Evolutionary conservation across 2,797 vertebrate species (phyloP).

Genomic region (Meda fulgida): DNA sequence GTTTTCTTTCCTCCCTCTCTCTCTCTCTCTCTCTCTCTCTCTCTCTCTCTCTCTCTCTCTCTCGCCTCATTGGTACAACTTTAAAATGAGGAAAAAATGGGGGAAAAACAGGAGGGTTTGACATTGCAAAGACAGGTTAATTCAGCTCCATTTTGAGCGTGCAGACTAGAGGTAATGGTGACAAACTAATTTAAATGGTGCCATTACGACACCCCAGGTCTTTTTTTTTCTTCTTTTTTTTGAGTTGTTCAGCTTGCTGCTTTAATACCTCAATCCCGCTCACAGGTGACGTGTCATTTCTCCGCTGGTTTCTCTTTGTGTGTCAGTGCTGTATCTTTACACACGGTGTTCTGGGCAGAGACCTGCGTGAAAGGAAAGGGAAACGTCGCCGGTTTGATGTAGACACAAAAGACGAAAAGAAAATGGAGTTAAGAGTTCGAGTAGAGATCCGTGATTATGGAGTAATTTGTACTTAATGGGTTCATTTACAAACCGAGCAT

Average conservation of each 20-base stretch:
- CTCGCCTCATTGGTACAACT: conserved; percentile 25
- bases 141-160: conserved; percentile 52
- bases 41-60: conserved; percentile 40
- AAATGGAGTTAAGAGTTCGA: conserved; percentile 8
- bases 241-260: conserved; percentile 23
- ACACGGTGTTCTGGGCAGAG: conserved; percentile 5
- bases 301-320: conserved; percentile 31
- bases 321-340: conserved; percentile 43
- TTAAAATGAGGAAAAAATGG: conserved; percentile 19
- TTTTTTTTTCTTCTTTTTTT: conserved; percentile 30
- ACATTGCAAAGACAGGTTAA: conserved; percentile 65
- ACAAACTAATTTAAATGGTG: conserved; percentile 60
- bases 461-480: conserved; percentile 17
- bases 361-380: conserved; percentile 22
- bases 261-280: conserved; percentile 53
- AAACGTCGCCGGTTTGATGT: conserved; percentile 5
- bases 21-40: conserved; percentile 28
- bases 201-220: conserved; percentile 56
- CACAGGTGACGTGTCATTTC: conserved; percentile 36
- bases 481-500: conserved; percentile 22
- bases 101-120: conserved; percentile 51
- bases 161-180: conserved; percentile 51
- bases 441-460: conserved; percentile 22
- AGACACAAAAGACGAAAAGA: conserved; percentile 3
- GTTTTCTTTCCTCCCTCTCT: neutral